A percentile compares a stretch with the other conserved stretches of the same genome.
Evolutionary conservation across 2,113 vertebrate species (phyloP).

Genomic region (Girardinichthys multiradiatus): DNA sequence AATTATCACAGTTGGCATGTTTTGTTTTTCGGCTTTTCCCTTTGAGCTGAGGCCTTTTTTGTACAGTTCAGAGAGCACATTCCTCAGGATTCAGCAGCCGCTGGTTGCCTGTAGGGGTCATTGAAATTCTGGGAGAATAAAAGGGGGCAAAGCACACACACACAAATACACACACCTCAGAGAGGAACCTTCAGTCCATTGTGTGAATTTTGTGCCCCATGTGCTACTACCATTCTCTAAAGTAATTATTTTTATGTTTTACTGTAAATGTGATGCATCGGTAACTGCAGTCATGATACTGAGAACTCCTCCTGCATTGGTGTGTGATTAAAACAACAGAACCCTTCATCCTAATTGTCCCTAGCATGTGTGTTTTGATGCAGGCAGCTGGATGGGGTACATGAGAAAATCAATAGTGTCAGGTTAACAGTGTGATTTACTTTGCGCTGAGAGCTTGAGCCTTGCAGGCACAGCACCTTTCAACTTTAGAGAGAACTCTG

Average conservation of each 20-base stretch:
- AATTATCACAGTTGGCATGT: slow-evolving; percentile 93
- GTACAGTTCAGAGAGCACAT: slow-evolving; percentile 97
- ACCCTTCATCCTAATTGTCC: slow-evolving; percentile 46
- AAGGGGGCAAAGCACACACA: slow-evolving; percentile 36
- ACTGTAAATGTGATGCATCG: slow-evolving; percentile 35
- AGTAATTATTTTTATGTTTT: background rate
- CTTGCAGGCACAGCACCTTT: slow-evolving; percentile 75
- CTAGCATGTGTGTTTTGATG: slow-evolving; percentile 42
- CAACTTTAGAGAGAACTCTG: slow-evolving; percentile 49
- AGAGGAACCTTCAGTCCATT: slow-evolving; percentile 72
- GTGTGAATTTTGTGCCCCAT: slow-evolving; percentile 57
- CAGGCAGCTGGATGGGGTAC: slow-evolving; percentile 51
- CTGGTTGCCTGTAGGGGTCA: slow-evolving; percentile 90
- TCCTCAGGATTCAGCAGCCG: slow-evolving; percentile 89
- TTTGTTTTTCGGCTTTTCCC: slow-evolving; percentile 91
- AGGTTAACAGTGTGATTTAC: slow-evolving; percentile 74
- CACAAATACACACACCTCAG: slow-evolving; percentile 10
- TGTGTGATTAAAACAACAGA: slow-evolving; percentile 47
- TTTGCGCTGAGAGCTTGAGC: slow-evolving; percentile 64
- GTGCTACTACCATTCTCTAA: slow-evolving; percentile 19
- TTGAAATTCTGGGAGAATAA: slow-evolving; percentile 85
- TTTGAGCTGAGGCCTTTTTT: slow-evolving; percentile 86
- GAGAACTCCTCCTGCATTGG: slow-evolving; percentile 2
- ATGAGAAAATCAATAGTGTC: slow-evolving; percentile 69
- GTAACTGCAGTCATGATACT: slow-evolving; percentile 26